These are phyloP conservation scores for Coregonus suidteri DNA, from an alignment of 2,797 vertebrate species.

Conservation along the genomic window DNA sequence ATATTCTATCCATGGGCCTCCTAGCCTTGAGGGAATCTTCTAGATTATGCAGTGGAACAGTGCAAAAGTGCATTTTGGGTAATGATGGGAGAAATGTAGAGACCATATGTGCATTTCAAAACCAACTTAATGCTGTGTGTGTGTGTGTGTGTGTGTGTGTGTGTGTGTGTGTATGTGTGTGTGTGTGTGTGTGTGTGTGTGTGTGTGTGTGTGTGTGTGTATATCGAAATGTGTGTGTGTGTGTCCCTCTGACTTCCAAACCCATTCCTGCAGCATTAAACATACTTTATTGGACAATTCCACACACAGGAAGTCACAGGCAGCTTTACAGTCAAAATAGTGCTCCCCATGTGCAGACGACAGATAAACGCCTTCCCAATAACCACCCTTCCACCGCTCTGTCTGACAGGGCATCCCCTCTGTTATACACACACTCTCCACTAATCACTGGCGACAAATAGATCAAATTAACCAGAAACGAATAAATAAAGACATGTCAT, in stretches of 20 bases:
- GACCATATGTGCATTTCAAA: constrained; percentile 55
- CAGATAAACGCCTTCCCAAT: constrained; percentile 55
- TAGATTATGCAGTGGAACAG: constrained; percentile 62
- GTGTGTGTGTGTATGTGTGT: constrained; percentile 25
- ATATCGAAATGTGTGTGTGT: background rate
- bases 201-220: constrained; percentile 17
- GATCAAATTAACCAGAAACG: constrained; percentile 20
- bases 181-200: constrained; percentile 26
- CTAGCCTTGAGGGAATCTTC: constrained; percentile 50
- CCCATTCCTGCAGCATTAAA: constrained; percentile 39
- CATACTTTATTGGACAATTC: constrained; percentile 31
- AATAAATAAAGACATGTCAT: constrained; percentile 39
- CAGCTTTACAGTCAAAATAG: constrained; percentile 19
- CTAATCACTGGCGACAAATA: constrained; percentile 32
- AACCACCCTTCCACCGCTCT: constrained; percentile 25
- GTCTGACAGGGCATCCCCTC: constrained; percentile 38
- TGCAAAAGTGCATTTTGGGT: constrained; percentile 42
- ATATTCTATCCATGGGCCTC: constrained; percentile 61
- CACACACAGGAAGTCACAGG: constrained; percentile 6
- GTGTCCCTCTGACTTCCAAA: constrained; percentile 4
- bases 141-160: constrained; percentile 6
- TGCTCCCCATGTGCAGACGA: constrained; percentile 45
- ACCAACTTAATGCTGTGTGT: constrained; percentile 17
- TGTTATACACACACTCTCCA: constrained; percentile 32
- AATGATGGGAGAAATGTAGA: constrained; percentile 44